A percentile compares a stretch with the other conserved stretches of the same genome.
phyloP scores from a whole-genome alignment of 2,113 vertebrate genomes.

The Neomonachus schauinslandi region DNA sequence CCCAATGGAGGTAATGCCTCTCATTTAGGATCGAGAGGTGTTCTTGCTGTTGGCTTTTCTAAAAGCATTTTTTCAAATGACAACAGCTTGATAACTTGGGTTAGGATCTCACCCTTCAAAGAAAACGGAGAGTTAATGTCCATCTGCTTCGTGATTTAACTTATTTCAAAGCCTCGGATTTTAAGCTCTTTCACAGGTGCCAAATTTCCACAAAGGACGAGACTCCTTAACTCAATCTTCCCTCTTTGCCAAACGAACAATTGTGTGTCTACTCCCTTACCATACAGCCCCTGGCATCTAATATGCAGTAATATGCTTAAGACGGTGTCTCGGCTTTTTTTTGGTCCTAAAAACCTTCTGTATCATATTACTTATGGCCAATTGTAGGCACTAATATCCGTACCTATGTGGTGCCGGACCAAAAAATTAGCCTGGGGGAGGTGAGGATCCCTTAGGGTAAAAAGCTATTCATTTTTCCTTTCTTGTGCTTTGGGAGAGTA shows the following conservation, averaged over 20 bases:
- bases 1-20: not conserved
- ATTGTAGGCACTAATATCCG: not conserved
- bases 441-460: not conserved
- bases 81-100: not conserved
- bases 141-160: conserved; percentile 48
- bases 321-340: conserved; percentile 21
- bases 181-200: conserved; percentile 36
- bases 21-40: not conserved
- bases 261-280: not conserved
- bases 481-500: conserved; percentile 54
- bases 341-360: not conserved
- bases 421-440: conserved; percentile 25
- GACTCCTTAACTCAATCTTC: not conserved
- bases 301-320: conserved; percentile 26
- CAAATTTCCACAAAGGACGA: conserved; percentile 32
- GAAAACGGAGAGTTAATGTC: not conserved
- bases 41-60: not conserved
- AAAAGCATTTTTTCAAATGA: not conserved
- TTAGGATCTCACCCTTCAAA: conserved; percentile 8
- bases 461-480: conserved; percentile 61
- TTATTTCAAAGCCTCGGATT: conserved; percentile 51
- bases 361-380: not conserved
- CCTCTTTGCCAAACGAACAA: conserved; percentile 14
- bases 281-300: not conserved
- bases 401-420: not conserved